phyloP scores from a whole-genome alignment of 2,888 invertebrate genomes.

The Epinotia ramella region DNA sequence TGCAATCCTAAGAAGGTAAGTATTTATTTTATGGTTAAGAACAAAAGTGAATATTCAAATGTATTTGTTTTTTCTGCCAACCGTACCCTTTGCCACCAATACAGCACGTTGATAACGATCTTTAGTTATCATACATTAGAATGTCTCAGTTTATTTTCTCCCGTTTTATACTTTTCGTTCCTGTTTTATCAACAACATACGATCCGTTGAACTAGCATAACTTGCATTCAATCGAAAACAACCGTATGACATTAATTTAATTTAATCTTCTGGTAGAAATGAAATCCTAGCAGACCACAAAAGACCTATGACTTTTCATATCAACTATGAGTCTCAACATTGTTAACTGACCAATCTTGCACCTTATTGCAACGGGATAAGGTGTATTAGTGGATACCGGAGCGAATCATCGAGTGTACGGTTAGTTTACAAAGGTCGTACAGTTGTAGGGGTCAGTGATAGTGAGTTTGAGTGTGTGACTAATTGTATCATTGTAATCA shows the following conservation, averaged over 20 bases:
- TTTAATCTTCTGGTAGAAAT: constrained; percentile 11
- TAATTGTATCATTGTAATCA: constrained; percentile 38
- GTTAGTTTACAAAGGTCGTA: constrained; percentile 24
- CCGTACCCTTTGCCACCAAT: too few species aligned
- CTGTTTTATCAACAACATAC: not conserved
- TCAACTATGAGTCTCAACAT: constrained; percentile 1
- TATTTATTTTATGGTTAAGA: too few species aligned
- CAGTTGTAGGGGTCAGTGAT: constrained; percentile 35
- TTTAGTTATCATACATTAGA: too few species aligned
- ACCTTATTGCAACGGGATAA: not conserved
- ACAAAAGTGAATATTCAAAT: too few species aligned
- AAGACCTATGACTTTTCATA: constrained; percentile 27
- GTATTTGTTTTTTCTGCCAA: too few species aligned
- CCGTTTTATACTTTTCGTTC: not conserved
- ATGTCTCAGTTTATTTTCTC: not conserved
- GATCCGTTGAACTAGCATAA: constrained; percentile 13
- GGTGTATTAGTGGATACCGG: not conserved
- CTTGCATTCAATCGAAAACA: constrained; percentile 2
- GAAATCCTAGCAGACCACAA: constrained; percentile 4
- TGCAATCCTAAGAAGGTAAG: too few species aligned
- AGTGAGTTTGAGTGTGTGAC: constrained; percentile 35
- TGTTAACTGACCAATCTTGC: too few species aligned
- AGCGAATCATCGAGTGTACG: not conserved
- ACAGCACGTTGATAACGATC: too few species aligned
- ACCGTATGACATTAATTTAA: constrained; percentile 7